Evolutionary conservation across 2,888 invertebrate genomes (phyloP).

Genomic region (Macrosiphum euphorbiae): DNA sequence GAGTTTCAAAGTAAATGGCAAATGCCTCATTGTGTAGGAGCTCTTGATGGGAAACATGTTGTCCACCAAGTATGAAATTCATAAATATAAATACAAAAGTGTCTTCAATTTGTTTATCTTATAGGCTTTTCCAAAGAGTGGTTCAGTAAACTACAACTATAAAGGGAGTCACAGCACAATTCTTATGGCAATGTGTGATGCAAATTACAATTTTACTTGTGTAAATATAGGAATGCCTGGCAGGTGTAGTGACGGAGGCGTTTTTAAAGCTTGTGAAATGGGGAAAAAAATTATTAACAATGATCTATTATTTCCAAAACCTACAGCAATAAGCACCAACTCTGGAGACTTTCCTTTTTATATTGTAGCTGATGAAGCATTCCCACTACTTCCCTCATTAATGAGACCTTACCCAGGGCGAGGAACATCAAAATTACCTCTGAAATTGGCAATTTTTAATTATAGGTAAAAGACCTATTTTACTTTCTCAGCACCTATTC

Average conservation of each 20-base stretch:
- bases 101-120: background rate
- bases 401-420: background rate
- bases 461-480: background rate
- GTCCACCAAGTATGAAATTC: too few species aligned
- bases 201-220: background rate
- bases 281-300: background rate
- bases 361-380: slow-evolving; percentile 5
- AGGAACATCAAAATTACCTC: background rate
- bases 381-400: background rate
- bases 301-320: background rate
- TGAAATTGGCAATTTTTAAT: background rate
- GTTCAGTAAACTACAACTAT: background rate
- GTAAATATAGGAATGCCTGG: background rate
- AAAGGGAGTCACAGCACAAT: background rate
- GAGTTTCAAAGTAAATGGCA: too few species aligned
- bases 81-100: too few species aligned
- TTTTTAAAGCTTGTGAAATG: background rate
- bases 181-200: background rate
- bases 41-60: too few species aligned
- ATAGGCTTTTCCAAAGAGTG: background rate
- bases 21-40: too few species aligned
- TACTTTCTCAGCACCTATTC: background rate
- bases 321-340: background rate
- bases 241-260: background rate
- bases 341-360: background rate